These are phyloP conservation scores for Elaphurus davidianus DNA, from an alignment of 2,113 vertebrate genomes.

Conservation along the genomic window DNA sequence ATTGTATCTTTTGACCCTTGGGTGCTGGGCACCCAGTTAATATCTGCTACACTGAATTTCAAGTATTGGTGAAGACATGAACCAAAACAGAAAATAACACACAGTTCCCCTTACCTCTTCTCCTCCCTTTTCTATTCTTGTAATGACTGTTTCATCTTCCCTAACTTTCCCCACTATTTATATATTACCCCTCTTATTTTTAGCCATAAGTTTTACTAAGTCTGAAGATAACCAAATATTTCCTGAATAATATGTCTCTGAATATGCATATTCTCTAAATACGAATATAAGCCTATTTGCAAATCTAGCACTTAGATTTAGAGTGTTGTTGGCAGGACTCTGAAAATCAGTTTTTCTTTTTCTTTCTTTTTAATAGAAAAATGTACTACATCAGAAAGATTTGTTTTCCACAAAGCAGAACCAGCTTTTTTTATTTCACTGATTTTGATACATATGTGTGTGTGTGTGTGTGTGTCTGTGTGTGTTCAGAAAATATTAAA, in stretches of 20 bases:
- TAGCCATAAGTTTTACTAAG: constrained; percentile 63
- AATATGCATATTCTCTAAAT: constrained; percentile 78
- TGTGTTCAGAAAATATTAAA: neutral
- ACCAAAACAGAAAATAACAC: constrained; percentile 6
- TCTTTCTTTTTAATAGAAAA: constrained; percentile 58
- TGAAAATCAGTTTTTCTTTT: neutral
- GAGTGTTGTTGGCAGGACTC: constrained; percentile 69
- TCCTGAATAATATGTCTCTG: constrained; percentile 73
- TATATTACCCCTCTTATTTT: constrained; percentile 64
- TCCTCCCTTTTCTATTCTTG: neutral
- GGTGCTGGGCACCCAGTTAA: neutral
- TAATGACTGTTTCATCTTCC: neutral
- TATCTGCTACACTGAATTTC: neutral
- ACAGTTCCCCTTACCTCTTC: neutral
- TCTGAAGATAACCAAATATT: constrained; percentile 77
- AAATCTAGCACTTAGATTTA: constrained; percentile 69
- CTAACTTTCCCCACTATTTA: constrained; percentile 56
- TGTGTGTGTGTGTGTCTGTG: neutral
- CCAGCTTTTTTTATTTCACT: constrained; percentile 14
- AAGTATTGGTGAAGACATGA: neutral
- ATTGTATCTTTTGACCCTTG: neutral
- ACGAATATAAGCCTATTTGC: constrained; percentile 71
- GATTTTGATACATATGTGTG: neutral
- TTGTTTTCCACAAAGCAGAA: constrained; percentile 62
- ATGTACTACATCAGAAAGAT: constrained; percentile 67